phyloP scores from a whole-genome alignment of 1,140 invertebrate genomes.

The Anagrus nilaparvatae region DNA sequence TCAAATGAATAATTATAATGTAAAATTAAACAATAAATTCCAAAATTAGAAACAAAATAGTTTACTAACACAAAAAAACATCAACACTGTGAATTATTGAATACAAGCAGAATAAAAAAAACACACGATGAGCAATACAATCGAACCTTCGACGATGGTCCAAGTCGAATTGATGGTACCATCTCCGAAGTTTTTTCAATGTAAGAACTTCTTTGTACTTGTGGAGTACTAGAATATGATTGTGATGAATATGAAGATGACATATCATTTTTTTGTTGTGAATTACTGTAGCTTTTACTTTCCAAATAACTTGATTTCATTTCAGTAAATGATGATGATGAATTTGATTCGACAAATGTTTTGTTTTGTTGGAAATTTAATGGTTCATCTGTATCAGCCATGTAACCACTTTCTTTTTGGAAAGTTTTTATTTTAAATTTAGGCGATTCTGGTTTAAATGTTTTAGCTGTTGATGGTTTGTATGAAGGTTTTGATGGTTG shows the following conservation, averaged over 20 bases:
- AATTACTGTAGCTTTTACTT: slow-evolving; percentile 29
- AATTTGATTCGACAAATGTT: slow-evolving; percentile 27
- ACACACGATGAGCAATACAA: slow-evolving; percentile 20
- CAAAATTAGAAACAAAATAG: too few species aligned
- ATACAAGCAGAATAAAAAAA: slow-evolving; percentile 18
- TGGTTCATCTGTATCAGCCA: slow-evolving; percentile 62
- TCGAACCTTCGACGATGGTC: slow-evolving; percentile 34
- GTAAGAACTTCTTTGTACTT: slow-evolving; percentile 29
- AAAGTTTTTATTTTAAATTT: slow-evolving; percentile 44
- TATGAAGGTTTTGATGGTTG: slow-evolving; percentile 27
- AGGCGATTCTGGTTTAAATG: slow-evolving; percentile 45
- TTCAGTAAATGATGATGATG: slow-evolving; percentile 30
- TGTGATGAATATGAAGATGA: slow-evolving; percentile 18
- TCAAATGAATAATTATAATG: too few species aligned
- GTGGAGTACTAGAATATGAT: slow-evolving; percentile 19
- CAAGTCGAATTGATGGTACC: slow-evolving; percentile 18
- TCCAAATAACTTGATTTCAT: slow-evolving; percentile 29
- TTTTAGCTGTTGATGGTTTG: slow-evolving; percentile 17
- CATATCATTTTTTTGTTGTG: slow-evolving; percentile 25
- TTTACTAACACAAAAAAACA: too few species aligned
- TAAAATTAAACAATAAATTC: too few species aligned
- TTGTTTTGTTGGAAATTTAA: slow-evolving; percentile 22
- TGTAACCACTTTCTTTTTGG: slow-evolving; percentile 54
- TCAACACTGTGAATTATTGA: too few species aligned
- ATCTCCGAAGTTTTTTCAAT: slow-evolving; percentile 29